A percentile compares a stretch with the other conserved stretches of the same genome.
phyloP scores from a whole-genome alignment of 2,797 vertebrate genomes.

The Hippopotamyrus pictus region DNA sequence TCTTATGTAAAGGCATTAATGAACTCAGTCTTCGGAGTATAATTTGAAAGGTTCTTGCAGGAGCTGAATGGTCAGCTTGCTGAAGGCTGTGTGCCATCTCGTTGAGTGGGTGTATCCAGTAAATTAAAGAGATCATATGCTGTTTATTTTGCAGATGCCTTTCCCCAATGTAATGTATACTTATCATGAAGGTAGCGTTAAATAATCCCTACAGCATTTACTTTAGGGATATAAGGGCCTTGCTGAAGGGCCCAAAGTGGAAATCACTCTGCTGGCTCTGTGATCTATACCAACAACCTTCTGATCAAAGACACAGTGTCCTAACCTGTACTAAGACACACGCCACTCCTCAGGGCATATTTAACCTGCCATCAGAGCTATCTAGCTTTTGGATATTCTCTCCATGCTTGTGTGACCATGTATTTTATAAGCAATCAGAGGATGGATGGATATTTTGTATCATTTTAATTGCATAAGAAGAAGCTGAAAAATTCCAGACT shows the following conservation, averaged over 20 bases:
- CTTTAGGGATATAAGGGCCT: slow-evolving; percentile 62
- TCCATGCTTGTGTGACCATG: not conserved
- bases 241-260: not conserved
- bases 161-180: not conserved
- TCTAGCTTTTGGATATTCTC: not conserved
- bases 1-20: slow-evolving; percentile 31
- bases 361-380: not conserved
- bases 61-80: slow-evolving; percentile 62
- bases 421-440: not conserved
- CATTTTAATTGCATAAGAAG: not conserved
- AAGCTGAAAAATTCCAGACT: not conserved
- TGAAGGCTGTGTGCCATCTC: slow-evolving; percentile 72
- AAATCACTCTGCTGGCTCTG: not conserved
- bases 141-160: slow-evolving; percentile 45
- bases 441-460: not conserved
- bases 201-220: slow-evolving; percentile 74
- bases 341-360: not conserved
- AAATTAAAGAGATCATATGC: slow-evolving; percentile 96
- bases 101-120: slow-evolving; percentile 76
- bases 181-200: not conserved
- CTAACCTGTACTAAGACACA: not conserved
- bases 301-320: not conserved
- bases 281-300: not conserved
- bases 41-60: slow-evolving; percentile 65
- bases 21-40: slow-evolving; percentile 50